Evolutionary conservation across 2,113 vertebrate species (phyloP).

Genomic region (Eira barbara): DNA sequence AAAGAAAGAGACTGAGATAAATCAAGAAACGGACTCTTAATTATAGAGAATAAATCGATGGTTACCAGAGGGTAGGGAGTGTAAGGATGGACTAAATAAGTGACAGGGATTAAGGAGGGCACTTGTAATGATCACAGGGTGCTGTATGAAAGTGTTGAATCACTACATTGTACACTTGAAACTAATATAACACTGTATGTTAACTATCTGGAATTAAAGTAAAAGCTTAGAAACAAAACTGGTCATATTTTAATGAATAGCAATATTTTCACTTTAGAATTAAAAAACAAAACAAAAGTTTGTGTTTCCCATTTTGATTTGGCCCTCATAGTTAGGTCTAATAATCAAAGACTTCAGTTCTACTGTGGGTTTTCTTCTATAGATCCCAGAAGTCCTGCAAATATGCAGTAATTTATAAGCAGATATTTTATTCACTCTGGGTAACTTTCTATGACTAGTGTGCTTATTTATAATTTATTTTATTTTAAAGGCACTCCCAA

Average conservation of each 20-base stretch:
- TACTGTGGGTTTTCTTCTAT: background rate
- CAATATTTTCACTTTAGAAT: no score
- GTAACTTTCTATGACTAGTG: background rate
- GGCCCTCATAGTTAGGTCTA: no score
- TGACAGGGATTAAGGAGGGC: no score
- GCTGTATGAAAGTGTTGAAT: background rate
- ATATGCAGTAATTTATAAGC: background rate
- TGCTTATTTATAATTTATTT: background rate
- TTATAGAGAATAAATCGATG: no score
- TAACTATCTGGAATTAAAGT: background rate
- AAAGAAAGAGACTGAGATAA: no score
- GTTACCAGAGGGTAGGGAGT: no score
- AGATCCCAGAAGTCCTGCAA: background rate
- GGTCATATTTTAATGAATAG: conserved; percentile 5
- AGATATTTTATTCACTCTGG: background rate
- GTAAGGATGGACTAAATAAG: no score
- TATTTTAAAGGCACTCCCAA: background rate
- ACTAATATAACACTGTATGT: background rate
- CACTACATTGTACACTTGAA: background rate
- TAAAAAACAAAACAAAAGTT: no score
- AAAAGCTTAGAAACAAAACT: background rate
- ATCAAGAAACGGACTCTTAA: no score
- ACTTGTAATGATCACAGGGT: background rate
- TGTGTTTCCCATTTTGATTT: no score
- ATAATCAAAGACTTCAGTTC: background rate